Evolutionary conservation across 1,140 invertebrate species (phyloP).

Genomic region (Drosophila insularis): DNA sequence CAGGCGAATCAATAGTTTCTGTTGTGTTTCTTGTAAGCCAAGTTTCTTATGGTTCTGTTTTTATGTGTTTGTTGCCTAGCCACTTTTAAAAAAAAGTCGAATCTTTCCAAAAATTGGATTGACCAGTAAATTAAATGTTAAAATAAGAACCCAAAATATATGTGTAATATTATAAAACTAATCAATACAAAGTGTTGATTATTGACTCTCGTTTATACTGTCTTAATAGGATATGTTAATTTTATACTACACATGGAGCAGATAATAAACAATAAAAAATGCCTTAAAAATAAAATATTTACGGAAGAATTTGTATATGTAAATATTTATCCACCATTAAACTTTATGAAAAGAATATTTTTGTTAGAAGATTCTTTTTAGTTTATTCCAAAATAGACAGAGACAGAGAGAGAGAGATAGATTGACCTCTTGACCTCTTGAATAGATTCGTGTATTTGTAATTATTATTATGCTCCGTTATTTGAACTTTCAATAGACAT

Average conservation of each 20-base stretch:
- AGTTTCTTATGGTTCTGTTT: neutral
- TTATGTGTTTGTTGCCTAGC: too few species aligned
- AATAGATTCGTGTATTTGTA: neutral
- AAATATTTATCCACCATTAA: neutral
- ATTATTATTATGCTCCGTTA: slow-evolving; percentile 13
- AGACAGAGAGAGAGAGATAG: neutral
- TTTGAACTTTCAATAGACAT: slow-evolving; percentile 20
- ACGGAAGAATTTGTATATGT: neutral
- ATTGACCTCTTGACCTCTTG: neutral
- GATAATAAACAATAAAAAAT: slow-evolving; percentile 22
- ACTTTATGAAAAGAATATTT: neutral
- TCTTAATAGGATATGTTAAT: slow-evolving; percentile 29
- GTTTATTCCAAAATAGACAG: neutral
- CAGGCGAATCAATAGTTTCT: too few species aligned
- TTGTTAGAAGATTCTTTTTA: neutral
- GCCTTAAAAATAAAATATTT: neutral
- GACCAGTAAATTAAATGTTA: neutral
- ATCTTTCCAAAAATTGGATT: too few species aligned
- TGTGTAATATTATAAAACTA: neutral
- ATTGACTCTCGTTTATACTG: neutral
- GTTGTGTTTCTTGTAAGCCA: neutral
- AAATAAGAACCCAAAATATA: neutral
- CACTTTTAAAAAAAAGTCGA: too few species aligned
- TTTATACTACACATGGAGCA: slow-evolving; percentile 22
- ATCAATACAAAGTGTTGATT: neutral